These are phyloP conservation scores for Hylia prasina DNA, from an alignment of 2,113 vertebrate species.

Conservation along the genomic window DNA sequence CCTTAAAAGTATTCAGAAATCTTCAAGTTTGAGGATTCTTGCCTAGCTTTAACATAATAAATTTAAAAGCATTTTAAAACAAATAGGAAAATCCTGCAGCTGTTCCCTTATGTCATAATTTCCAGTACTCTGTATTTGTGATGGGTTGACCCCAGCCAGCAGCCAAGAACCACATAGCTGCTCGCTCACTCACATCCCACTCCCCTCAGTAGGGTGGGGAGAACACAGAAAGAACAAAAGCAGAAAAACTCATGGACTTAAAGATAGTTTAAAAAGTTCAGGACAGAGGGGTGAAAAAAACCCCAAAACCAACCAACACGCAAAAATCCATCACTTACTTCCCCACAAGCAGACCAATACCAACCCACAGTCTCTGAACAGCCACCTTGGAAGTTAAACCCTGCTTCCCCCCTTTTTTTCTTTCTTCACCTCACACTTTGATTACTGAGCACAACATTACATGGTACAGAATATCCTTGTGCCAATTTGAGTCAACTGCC, in stretches of 20 bases:
- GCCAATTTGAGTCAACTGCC: not conserved
- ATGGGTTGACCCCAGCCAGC: not conserved
- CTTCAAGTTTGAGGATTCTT: not conserved
- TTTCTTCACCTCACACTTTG: not conserved
- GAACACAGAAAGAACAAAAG: not conserved
- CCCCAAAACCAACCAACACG: not conserved
- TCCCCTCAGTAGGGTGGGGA: not conserved
- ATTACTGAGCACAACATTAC: not conserved
- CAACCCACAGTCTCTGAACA: not conserved
- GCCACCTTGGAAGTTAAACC: not conserved
- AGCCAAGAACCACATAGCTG: not conserved
- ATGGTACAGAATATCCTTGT: not conserved
- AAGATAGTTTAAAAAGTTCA: not conserved
- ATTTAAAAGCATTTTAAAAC: not conserved
- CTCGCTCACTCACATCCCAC: not conserved
- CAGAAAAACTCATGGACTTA: not conserved
- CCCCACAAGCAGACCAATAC: not conserved
- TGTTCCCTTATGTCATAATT: not conserved
- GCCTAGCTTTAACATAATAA: not conserved
- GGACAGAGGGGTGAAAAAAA: not conserved
- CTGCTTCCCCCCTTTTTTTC: accelerated
- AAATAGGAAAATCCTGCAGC: not conserved
- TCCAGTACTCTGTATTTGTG: not conserved
- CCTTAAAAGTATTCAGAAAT: not conserved
- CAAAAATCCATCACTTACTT: not conserved